phyloP scores from a whole-genome alignment of 2,113 vertebrate species.

The Marmota monax region DNA sequence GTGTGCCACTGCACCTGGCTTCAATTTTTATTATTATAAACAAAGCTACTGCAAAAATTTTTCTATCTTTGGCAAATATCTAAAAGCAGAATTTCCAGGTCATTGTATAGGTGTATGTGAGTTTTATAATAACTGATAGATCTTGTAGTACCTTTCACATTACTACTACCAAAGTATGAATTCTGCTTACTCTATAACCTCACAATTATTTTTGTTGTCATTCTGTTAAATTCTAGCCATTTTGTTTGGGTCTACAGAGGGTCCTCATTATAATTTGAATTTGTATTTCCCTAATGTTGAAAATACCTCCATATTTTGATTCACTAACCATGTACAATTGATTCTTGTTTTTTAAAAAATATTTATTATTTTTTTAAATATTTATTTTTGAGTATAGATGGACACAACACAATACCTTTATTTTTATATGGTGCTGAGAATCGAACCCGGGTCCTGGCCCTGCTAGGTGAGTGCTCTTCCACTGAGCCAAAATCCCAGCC shows the following conservation, averaged over 20 bases:
- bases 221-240: neutral
- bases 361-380: no score
- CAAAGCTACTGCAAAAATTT: neutral
- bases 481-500: no score
- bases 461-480: no score
- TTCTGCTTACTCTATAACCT: neutral
- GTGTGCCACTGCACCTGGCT: no score
- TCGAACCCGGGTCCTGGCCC: no score
- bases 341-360: neutral
- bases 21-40: neutral
- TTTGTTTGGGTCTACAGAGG: neutral
- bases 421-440: no score
- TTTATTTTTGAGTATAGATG: no score
- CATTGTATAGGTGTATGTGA: neutral
- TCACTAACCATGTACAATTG: neutral
- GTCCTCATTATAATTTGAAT: constrained; percentile 34
- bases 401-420: no score
- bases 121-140: neutral
- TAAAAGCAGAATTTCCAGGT: neutral
- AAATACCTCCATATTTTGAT: neutral
- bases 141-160: neutral
- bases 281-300: neutral
- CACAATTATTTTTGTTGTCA: neutral
- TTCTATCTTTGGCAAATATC: neutral
- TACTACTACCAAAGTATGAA: neutral